These are phyloP conservation scores for Tylochromis polylepis DNA, from an alignment of 2,113 vertebrate genomes.

Conservation along the genomic window DNA sequence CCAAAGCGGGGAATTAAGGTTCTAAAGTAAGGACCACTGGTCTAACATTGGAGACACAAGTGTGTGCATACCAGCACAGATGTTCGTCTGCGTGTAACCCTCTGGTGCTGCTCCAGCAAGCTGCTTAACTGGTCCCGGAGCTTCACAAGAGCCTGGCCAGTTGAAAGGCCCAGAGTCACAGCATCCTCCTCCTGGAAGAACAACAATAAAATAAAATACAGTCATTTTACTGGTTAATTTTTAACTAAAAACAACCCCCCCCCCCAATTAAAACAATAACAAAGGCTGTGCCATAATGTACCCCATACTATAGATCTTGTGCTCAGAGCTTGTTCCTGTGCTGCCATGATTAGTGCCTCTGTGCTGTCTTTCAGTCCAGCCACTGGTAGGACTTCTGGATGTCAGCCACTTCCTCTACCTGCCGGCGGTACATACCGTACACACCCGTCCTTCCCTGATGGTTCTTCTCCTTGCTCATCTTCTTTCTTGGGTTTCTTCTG, in stretches of 20 bases:
- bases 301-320: no score
- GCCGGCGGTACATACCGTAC: no score
- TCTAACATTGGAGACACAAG: not conserved
- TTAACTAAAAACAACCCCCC: not conserved
- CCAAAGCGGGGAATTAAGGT: not conserved
- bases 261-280: no score
- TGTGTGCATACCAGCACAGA: constrained; percentile 77
- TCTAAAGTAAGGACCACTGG: not conserved
- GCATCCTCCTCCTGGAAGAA: constrained; percentile 79
- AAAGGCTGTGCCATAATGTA: no score
- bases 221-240: not conserved
- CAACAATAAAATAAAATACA: not conserved
- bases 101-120: constrained; percentile 86
- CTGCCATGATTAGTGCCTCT: no score
- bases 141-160: constrained; percentile 83
- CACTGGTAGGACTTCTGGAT: no score
- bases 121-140: constrained; percentile 85
- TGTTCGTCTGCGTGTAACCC: constrained; percentile 64
- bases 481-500: no score
- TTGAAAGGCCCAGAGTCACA: constrained; percentile 84
- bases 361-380: no score
- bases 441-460: no score
- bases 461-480: no score
- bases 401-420: no score
- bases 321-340: no score